phyloP scores from a whole-genome alignment of 2,113 vertebrate species.

The Numenius arquata region DNA sequence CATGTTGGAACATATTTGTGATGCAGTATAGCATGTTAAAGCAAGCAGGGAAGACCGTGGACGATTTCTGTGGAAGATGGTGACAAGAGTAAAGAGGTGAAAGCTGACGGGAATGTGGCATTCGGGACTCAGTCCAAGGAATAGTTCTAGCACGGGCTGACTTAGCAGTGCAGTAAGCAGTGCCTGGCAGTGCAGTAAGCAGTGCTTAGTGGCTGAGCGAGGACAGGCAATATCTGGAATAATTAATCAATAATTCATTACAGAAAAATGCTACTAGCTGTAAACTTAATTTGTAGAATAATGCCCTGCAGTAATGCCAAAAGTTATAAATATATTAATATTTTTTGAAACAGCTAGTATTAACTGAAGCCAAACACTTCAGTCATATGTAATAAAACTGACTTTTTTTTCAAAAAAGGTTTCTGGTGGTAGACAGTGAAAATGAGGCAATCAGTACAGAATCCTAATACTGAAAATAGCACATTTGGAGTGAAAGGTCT shows the following conservation, averaged over 20 bases:
- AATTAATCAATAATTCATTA: conserved; percentile 70
- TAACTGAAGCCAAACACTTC: background rate
- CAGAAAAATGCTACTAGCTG: conserved; percentile 38
- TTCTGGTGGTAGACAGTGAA: background rate
- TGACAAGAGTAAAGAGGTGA: conserved; percentile 45
- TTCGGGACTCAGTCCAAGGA: background rate
- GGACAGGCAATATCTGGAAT: conserved; percentile 35
- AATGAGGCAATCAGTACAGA: background rate
- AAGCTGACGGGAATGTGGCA: background rate
- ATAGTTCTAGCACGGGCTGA: background rate
- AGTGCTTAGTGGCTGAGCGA: background rate
- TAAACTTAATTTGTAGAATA: conserved; percentile 49
- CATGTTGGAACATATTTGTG: background rate
- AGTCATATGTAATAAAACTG: background rate
- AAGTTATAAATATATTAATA: conserved; percentile 8
- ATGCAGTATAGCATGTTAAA: background rate
- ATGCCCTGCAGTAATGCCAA: conserved; percentile 1
- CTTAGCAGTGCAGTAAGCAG: conserved; percentile 27
- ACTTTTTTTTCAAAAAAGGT: background rate
- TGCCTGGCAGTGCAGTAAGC: conserved; percentile 28
- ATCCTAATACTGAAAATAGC: background rate
- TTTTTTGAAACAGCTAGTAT: background rate
- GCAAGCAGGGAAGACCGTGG: background rate
- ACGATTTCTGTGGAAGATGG: background rate
- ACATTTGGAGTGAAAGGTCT: background rate